Percentiles rank a stretch among this genome's conserved stretches.
These are phyloP conservation scores for Gonioctena quinquepunctata DNA, from an alignment of 1,140 invertebrate species.

Conservation along the genomic window DNA sequence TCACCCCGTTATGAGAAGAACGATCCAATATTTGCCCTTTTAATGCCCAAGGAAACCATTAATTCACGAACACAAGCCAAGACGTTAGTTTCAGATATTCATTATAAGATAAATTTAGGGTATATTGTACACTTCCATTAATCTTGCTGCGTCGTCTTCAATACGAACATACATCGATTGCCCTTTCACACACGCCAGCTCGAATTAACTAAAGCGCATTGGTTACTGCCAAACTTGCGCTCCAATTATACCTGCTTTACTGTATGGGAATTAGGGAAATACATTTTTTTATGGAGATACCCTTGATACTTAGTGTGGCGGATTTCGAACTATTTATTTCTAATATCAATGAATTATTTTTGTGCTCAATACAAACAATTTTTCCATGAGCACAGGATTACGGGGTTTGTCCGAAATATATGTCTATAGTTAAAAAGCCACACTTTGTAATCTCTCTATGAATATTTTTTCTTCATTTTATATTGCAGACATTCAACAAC, in stretches of 20 bases:
- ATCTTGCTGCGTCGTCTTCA: slow-evolving; percentile 36
- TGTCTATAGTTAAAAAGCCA: too few species aligned
- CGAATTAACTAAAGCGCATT: slow-evolving; percentile 9
- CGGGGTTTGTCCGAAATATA: too few species aligned
- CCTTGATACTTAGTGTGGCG: too few species aligned
- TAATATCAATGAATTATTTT: too few species aligned
- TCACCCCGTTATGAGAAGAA: neutral
- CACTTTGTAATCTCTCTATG: too few species aligned
- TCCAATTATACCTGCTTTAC: slow-evolving; percentile 8
- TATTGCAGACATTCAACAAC: too few species aligned
- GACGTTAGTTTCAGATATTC: slow-evolving; percentile 40
- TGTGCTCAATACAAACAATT: too few species aligned
- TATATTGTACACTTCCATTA: slow-evolving; percentile 30
- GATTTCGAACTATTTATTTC: too few species aligned
- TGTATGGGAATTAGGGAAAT: neutral
- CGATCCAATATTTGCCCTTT: slow-evolving; percentile 4
- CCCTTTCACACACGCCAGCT: slow-evolving; percentile 14
- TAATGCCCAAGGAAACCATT: slow-evolving; percentile 17
- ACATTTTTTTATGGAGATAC: too few species aligned
- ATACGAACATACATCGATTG: slow-evolving; percentile 37
- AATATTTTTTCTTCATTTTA: too few species aligned
- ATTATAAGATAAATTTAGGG: slow-evolving; percentile 38
- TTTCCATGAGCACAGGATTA: too few species aligned
- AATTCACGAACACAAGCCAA: slow-evolving; percentile 33
- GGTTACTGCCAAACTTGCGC: slow-evolving; percentile 4